phyloP scores from a whole-genome alignment of 2,113 vertebrate genomes.

The Pachycephala philippinensis region DNA sequence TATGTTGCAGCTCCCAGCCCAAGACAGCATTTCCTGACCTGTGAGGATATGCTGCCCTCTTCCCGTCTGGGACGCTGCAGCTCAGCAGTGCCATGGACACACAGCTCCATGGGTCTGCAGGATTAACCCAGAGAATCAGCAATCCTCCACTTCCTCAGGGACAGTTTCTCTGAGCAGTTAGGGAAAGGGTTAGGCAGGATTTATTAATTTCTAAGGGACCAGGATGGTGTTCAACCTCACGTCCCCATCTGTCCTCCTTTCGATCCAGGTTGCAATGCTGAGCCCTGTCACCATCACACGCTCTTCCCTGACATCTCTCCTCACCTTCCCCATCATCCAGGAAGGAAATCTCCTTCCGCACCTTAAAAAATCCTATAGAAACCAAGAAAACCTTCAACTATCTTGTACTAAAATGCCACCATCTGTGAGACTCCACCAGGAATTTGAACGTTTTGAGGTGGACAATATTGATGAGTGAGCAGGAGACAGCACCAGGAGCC shows the following conservation, averaged over 20 bases:
- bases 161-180: not conserved
- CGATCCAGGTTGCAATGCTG: not conserved
- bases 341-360: not conserved
- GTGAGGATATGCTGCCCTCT: conserved; percentile 60
- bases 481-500: not conserved
- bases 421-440: not conserved
- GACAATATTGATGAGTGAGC: not conserved
- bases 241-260: not conserved
- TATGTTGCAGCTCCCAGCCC: conserved; percentile 15
- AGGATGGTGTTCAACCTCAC: rapidly evolving
- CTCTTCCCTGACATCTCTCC: not conserved
- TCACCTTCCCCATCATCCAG: not conserved
- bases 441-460: not conserved
- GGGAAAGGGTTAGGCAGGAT: not conserved
- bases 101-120: not conserved
- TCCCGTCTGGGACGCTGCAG: not conserved
- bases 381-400: not conserved
- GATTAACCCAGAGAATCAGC: not conserved
- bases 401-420: not conserved
- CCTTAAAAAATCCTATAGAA: not conserved
- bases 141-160: not conserved
- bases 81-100: not conserved
- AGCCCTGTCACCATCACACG: not conserved
- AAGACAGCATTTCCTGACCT: conserved; percentile 34
- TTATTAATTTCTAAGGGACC: rapidly evolving